Base-by-base conservation (phyloP, 2,888 invertebrate genomes). In the Asteroscopus sphinx region DNA sequence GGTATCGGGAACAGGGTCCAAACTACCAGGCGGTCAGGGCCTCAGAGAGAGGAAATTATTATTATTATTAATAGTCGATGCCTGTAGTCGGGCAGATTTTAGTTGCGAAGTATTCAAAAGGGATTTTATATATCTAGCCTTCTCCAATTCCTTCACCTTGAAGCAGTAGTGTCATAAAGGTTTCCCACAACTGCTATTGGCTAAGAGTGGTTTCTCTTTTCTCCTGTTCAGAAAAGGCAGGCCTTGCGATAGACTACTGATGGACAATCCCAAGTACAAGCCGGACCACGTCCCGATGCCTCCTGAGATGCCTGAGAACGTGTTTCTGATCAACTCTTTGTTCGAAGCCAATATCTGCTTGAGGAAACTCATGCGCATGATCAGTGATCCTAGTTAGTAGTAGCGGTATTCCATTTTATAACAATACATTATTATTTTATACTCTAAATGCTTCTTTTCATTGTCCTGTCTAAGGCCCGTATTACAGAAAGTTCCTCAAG, bases 251-350 rank as follows among this genome's bases (percentile, higher is more conserved):
- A 83, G 92, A 51, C 58, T 82, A 15, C 69, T 87, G 3, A 89
- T 93, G 89, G 92, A 92, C 65, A 78, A 91, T 54, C 91, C 90
- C 0, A 66, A 52, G 7, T 89, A 89, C 61, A 63, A 65, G 17
- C 87, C 90, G 0, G 91, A 90, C 35, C 63, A 65, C 2, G 90
- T 92, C 0, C 87, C 89, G 0, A 46, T 76, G 0, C 68, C 83
- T 0, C 86, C 89, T 0, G 88, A 88, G 1, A 73, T 90, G 58
- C 96, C 96, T 0, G 88, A 92, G 0, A 97, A 97, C 79, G 94
- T 96, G 13, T 95, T 96, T 79, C 82, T 95, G 1, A 90, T 96
- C 56, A 96, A 96, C 80, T 95, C 95, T 0, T 89, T 95, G 45
- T 86, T 85, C 17, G 95, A 96, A 68, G 96, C 95, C 0, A 91